These are phyloP conservation scores for Lerista edwardsae DNA, from an alignment of 2,797 vertebrate species.

Conservation along the genomic window DNA sequence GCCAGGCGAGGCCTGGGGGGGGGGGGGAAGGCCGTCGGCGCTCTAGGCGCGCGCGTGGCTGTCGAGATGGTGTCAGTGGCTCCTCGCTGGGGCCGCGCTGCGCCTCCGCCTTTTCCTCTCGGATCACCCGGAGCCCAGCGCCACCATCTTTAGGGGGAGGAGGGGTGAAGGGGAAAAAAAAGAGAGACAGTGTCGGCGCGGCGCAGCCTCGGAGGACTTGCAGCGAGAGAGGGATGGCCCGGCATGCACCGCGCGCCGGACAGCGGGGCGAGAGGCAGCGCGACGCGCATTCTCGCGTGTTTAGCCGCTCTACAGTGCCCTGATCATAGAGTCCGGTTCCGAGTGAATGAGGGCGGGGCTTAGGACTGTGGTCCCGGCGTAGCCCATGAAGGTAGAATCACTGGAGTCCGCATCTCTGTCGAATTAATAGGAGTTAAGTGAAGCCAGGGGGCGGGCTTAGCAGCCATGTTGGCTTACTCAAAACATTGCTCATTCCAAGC, in stretches of 20 bases:
- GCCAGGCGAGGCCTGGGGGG: conserved; percentile 39
- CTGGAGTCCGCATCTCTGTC: too few relatives aligned
- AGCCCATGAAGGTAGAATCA: too few relatives aligned
- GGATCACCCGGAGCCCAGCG: conserved; percentile 62
- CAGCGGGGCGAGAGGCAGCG: neutral
- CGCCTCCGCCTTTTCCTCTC: conserved; percentile 45
- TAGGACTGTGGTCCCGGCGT: too few relatives aligned
- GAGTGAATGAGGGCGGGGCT: neutral
- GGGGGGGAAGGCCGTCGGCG: neutral
- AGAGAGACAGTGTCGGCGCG: conserved; percentile 62
- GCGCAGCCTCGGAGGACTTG: conserved; percentile 67
- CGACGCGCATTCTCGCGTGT: neutral
- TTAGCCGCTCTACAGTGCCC: neutral
- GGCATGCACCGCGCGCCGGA: conserved; percentile 65
- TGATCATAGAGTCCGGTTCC: conserved; percentile 49
- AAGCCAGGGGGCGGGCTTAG: too few relatives aligned
- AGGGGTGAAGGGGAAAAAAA: neutral
- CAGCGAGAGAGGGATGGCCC: conserved; percentile 67
- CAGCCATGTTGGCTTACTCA: too few relatives aligned
- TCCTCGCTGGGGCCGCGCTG: conserved; percentile 19
- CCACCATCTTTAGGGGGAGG: conserved; percentile 74
- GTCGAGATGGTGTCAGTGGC: conserved; percentile 34
- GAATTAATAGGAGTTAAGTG: too few relatives aligned
- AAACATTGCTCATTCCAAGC: too few relatives aligned
- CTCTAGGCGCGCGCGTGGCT: conserved; percentile 30